Evolutionary conservation across 1,140 invertebrate genomes (phyloP).

Genomic region (Trachymyrmex septentrionalis): DNA sequence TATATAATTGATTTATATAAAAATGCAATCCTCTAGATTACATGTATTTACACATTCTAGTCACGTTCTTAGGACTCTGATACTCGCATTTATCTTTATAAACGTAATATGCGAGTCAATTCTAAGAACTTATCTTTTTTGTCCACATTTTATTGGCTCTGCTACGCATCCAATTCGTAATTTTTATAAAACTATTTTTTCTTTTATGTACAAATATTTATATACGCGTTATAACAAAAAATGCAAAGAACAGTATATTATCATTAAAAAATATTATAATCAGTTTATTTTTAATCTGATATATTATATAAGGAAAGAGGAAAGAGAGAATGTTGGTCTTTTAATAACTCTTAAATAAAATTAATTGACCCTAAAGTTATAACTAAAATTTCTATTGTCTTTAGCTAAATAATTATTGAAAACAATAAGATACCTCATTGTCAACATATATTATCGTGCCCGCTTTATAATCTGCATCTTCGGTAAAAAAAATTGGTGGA

Average conservation of each 20-base stretch:
- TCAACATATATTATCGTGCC: slow-evolving; percentile 69
- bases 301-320: neutral
- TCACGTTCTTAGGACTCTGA: slow-evolving; percentile 4
- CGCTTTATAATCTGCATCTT: slow-evolving; percentile 70
- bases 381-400: neutral
- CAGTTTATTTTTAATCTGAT: neutral
- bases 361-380: neutral
- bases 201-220: neutral
- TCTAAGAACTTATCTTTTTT: neutral
- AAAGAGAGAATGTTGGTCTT: neutral
- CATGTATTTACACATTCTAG: neutral
- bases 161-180: neutral
- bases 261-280: neutral
- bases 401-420: neutral
- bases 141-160: neutral
- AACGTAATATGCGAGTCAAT: too few relatives aligned
- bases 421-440: slow-evolving; percentile 50
- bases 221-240: neutral
- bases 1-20: neutral
- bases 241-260: neutral
- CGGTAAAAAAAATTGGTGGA: slow-evolving; percentile 63
- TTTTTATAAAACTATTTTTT: neutral
- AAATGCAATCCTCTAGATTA: neutral
- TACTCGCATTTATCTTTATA: neutral
- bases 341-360: neutral